Conservation (phyloP, 1,140 invertebrate genomes). For the Drosophila insularis region DNA sequence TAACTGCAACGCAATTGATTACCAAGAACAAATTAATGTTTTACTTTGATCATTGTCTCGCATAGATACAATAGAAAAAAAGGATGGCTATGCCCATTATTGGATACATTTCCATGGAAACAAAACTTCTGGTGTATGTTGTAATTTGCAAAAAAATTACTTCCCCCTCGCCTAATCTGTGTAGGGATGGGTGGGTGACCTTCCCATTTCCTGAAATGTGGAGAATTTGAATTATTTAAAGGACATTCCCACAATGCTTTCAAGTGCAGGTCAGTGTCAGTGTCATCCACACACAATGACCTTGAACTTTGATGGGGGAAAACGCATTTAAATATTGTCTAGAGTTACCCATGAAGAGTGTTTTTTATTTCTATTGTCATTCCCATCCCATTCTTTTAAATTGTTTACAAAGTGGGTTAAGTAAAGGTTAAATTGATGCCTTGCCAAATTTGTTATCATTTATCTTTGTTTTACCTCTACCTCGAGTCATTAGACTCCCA, state of each 20-base stretch:
- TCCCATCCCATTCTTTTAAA: no score
- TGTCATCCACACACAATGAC: neutral
- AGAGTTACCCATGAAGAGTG: neutral
- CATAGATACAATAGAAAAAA: neutral
- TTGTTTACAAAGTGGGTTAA: neutral
- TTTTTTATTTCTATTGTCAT: no score
- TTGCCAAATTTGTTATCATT: neutral
- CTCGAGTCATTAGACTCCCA: neutral
- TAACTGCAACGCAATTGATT: neutral
- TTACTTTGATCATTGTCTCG: neutral
- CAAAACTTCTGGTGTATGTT: neutral
- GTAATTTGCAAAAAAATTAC: no score
- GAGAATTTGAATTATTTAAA: neutral
- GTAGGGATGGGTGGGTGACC: neutral
- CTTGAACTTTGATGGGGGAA: neutral
- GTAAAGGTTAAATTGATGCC: neutral
- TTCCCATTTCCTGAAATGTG: neutral
- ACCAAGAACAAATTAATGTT: neutral
- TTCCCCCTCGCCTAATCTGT: neutral
- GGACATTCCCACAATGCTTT: neutral
- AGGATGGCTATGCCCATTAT: neutral
- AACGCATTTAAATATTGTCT: neutral
- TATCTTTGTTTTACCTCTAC: neutral
- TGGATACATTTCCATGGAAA: neutral
- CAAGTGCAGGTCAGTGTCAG: conserved; percentile 2